Evolutionary conservation across 2,113 vertebrate genomes (phyloP).

Genomic region (Microtus richardsoni): DNA sequence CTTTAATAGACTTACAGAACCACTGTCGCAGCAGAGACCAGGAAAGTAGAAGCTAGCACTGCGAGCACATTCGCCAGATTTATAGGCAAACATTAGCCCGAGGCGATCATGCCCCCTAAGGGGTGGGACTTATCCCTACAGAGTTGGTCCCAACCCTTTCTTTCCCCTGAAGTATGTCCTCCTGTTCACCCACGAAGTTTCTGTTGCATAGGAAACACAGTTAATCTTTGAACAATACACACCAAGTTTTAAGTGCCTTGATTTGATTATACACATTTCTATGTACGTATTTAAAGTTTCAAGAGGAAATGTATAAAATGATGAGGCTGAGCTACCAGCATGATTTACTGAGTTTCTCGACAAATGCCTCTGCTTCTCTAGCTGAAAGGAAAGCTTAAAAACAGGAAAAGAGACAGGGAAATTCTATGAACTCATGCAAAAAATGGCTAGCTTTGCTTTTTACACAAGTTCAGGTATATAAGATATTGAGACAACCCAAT

Average conservation of each 20-base stretch:
- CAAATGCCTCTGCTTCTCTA: conserved; percentile 64
- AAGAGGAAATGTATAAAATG: conserved; percentile 76
- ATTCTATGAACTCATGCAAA: conserved; percentile 15
- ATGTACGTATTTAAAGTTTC: conserved; percentile 77
- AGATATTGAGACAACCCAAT: conserved; percentile 65
- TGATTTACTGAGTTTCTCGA: conserved; percentile 78
- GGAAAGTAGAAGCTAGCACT: too few relatives aligned
- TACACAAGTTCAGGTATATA: conserved; percentile 61
- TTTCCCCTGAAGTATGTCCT: conserved; percentile 6
- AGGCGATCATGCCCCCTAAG: too few relatives aligned
- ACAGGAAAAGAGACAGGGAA: conserved; percentile 50
- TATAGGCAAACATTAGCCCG: too few relatives aligned
- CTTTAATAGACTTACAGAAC: too few relatives aligned
- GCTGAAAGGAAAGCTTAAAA: conserved; percentile 63
- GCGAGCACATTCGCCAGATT: too few relatives aligned
- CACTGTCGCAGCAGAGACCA: too few relatives aligned
- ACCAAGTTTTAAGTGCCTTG: conserved; percentile 77
- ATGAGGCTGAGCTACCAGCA: conserved; percentile 75
- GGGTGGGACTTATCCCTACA: too few relatives aligned
- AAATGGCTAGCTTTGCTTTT: conserved; percentile 19
- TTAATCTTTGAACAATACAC: conserved; percentile 80
- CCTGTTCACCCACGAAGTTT: conserved; percentile 71
- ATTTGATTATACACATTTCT: conserved; percentile 76
- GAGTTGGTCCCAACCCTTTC: not conserved
- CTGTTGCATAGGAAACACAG: conserved; percentile 67